These are phyloP conservation scores for Meriones unguiculatus DNA, from an alignment of 2,113 vertebrate species.

Conservation along the genomic window DNA sequence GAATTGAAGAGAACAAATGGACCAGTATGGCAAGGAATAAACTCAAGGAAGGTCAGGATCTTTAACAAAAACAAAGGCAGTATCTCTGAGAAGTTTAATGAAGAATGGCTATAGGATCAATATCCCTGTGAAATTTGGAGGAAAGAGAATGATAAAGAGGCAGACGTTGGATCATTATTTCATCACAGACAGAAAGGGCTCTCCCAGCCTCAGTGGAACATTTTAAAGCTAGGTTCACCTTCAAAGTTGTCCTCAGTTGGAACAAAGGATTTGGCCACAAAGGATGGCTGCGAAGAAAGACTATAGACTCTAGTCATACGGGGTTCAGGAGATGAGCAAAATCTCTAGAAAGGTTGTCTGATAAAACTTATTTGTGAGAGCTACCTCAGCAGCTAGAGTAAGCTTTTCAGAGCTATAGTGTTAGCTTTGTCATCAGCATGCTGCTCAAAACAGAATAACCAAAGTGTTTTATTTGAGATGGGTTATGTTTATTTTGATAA, in stretches of 20 bases:
- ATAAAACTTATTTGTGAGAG: neutral
- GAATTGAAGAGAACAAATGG: neutral
- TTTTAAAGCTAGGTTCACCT: neutral
- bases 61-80: neutral
- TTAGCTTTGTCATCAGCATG: neutral
- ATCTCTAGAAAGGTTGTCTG: neutral
- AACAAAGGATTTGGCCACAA: neutral
- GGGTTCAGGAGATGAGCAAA: neutral
- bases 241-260: neutral
- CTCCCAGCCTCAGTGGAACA: neutral
- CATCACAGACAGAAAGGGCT: neutral
- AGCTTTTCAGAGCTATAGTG: neutral
- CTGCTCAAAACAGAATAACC: neutral
- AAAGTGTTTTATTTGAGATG: neutral
- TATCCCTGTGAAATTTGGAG: neutral
- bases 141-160: neutral
- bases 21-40: neutral
- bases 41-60: neutral
- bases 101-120: neutral
- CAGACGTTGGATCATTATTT: neutral
- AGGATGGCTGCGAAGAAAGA: neutral
- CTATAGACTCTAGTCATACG: neutral
- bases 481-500: neutral
- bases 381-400: neutral
- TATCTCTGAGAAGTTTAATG: neutral